These are phyloP conservation scores for Drosophila subobscura DNA, from an alignment of 1,140 invertebrate genomes.

Conservation along the genomic window DNA sequence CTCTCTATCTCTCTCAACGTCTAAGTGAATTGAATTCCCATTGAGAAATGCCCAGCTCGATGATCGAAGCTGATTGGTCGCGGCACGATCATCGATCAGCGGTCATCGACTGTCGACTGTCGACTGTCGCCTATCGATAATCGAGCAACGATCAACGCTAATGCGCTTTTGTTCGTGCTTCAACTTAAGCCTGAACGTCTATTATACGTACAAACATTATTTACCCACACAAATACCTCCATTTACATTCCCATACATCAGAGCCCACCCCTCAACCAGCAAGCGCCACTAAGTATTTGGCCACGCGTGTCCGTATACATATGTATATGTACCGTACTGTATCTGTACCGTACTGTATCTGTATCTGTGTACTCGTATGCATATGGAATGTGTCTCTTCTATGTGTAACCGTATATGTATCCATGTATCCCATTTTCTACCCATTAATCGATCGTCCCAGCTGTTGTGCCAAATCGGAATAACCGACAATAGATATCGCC, in stretches of 20 bases:
- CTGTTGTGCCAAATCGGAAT: no score
- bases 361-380: not conserved
- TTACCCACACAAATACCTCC: conserved; percentile 23
- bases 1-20: conserved; percentile 31
- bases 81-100: not conserved
- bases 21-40: conserved; percentile 45
- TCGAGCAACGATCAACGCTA: conserved; percentile 40
- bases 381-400: conserved; percentile 31
- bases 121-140: conserved; percentile 1
- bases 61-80: conserved; percentile 11
- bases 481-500: no score
- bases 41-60: conserved; percentile 38
- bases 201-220: conserved; percentile 41
- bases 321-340: not conserved
- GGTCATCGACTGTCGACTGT: conserved; percentile 1
- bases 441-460: not conserved
- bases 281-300: not conserved
- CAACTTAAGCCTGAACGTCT: conserved; percentile 60
- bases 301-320: conserved; percentile 6
- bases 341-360: no score
- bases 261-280: conserved; percentile 10
- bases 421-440: conserved; percentile 4
- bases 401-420: conserved; percentile 16
- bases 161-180: conserved; percentile 74
- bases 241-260: conserved; percentile 6